Conservation (phyloP, 2,888 invertebrate species). For the Dynastes hyllus region DNA sequence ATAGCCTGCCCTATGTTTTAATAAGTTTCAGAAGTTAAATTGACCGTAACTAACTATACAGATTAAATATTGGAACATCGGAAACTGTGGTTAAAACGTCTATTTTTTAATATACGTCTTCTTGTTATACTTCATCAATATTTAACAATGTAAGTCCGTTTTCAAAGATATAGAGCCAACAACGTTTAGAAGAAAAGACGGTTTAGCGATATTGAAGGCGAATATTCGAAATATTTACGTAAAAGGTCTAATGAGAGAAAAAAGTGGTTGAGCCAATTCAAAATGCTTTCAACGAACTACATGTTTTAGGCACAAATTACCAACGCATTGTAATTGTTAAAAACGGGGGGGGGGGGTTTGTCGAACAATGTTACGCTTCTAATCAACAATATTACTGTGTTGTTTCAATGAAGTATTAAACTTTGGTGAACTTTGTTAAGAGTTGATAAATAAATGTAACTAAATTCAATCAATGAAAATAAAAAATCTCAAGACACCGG, state of each 20-base stretch:
- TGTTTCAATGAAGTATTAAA: too few relatives aligned
- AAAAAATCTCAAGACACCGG: too few relatives aligned
- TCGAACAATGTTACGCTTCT: too few relatives aligned
- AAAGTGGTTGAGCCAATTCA: background rate
- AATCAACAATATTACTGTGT: too few relatives aligned
- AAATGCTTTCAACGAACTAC: too few relatives aligned
- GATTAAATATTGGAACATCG: conserved; percentile 40
- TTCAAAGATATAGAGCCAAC: background rate
- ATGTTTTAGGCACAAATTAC: too few relatives aligned
- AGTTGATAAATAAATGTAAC: too few relatives aligned
- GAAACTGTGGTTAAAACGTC: conserved; percentile 34
- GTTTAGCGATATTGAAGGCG: background rate
- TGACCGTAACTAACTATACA: conserved; percentile 39
- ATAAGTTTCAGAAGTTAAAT: conserved; percentile 45
- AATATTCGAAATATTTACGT: background rate
- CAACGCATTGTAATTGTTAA: too few relatives aligned
- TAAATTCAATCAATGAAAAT: too few relatives aligned
- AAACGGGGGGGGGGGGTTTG: too few relatives aligned
- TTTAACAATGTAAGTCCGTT: background rate
- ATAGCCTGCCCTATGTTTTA: conserved; percentile 27
- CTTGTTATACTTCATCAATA: background rate
- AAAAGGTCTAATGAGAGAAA: background rate
- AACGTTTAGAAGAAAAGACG: background rate
- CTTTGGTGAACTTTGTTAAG: too few relatives aligned
- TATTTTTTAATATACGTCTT: background rate